Evolutionary conservation across 1,140 invertebrate species (phyloP), one percentile per base, ranked within the genome.

Genomic region (Neodiprion pinetum): DNA sequence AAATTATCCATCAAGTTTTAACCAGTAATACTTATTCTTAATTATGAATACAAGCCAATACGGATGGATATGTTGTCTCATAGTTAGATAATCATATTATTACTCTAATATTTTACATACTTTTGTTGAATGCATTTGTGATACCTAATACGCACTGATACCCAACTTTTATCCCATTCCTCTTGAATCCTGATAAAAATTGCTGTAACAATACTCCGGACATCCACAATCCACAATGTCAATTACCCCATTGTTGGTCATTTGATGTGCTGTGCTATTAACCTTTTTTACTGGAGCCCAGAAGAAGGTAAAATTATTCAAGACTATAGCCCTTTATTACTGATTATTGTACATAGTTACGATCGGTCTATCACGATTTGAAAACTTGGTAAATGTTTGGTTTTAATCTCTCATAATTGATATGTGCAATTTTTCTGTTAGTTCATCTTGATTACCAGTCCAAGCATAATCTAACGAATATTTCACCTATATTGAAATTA

Each of bases 251-350:
- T 40, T 17, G 53, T 14, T 61, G n/a, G 11, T 61, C 53, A 14
- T 61, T 61, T 9, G 53, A 61, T 61, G 53, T 9, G 11, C 11
- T 61, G 53, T 61, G 9, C 53, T 9, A 17, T 1, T 61, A 14
- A 17, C n/a, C 11, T 17, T 14, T 61, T 61, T 17, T 61, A 61
- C 11, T 17, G 53, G 53, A 61, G 53, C 53, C 53, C 53, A 61
- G 53, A 61, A 61, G 53, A 61, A 61, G 53, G 53, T 61, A 61
- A 61, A 61, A 61, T 61, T 61, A 61, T 12, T 61, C 53, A 61
- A 61, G 28, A 40, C 28, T 40, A 40, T 40, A 40, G 28, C 28
- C 28, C 5, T 40, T 40, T 40, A 40, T 5, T 40, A 40, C 1
- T 40, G 28, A 40, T 40, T 40, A 40, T 40, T 40, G 28, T 40